These are phyloP conservation scores for Chironomus tepperi DNA, from an alignment of 1,140 invertebrate species.

Conservation along the genomic window DNA sequence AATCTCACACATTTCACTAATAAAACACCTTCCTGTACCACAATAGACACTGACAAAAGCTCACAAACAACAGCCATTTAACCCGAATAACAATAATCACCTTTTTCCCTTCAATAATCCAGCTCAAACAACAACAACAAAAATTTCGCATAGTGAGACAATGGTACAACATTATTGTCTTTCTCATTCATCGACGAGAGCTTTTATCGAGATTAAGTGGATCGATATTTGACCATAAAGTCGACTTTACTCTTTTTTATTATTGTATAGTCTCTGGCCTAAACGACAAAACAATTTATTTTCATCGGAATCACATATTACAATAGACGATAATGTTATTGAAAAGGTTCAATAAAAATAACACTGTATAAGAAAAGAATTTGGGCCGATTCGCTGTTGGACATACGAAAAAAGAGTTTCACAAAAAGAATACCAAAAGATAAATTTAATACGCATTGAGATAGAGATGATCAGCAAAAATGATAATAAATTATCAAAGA, in stretches of 20 bases:
- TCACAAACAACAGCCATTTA: no score
- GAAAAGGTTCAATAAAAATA: background rate
- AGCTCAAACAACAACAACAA: no score
- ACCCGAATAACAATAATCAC: no score
- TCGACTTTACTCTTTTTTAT: background rate
- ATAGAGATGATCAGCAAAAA: background rate
- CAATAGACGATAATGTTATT: background rate
- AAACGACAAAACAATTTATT: background rate
- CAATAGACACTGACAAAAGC: no score
- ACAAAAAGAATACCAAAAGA: background rate
- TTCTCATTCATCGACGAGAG: background rate
- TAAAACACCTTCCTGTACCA: no score
- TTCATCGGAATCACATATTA: background rate
- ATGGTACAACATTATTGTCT: conserved; percentile 21
- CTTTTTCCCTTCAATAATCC: no score
- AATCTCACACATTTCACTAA: no score
- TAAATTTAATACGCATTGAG: no score
- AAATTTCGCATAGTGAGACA: background rate
- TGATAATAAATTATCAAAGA: background rate
- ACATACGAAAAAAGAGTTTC: background rate
- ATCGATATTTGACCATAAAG: background rate
- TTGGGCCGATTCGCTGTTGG: background rate
- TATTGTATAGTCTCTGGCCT: background rate
- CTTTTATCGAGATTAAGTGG: conserved; percentile 19
- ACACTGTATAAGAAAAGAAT: background rate